Evolutionary conservation across 2,888 invertebrate genomes (phyloP).

Genomic region (Apotomis turbidana): DNA sequence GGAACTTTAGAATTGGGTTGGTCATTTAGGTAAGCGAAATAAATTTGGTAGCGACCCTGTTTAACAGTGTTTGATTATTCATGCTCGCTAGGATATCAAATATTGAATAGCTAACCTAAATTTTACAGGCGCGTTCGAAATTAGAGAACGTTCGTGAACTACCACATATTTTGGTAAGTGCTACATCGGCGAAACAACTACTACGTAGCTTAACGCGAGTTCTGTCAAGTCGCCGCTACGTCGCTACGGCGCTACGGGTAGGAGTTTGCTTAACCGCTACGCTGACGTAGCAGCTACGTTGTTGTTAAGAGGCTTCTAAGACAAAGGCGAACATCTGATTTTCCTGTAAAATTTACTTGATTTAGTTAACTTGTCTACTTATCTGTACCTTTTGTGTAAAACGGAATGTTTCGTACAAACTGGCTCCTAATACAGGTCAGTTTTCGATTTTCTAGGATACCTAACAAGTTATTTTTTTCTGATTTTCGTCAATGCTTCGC

Average conservation of each 20-base stretch:
- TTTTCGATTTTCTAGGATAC: too few relatives aligned
- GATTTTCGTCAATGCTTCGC: too few relatives aligned
- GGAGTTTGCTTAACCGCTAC: constrained; percentile 54
- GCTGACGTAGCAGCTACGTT: constrained; percentile 50
- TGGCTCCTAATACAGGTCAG: too few relatives aligned
- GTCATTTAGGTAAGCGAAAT: constrained; percentile 14
- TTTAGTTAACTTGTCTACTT: too few relatives aligned
- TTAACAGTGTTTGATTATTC: background rate
- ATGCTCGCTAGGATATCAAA: too few relatives aligned
- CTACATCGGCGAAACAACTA: constrained; percentile 14
- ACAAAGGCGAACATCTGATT: background rate
- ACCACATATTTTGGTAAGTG: constrained; percentile 10
- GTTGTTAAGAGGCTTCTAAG: background rate
- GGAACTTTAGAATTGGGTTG: constrained; percentile 27
- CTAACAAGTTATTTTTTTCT: too few relatives aligned
- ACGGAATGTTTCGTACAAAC: too few relatives aligned
- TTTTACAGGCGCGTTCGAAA: too few relatives aligned
- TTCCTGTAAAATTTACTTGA: too few relatives aligned
- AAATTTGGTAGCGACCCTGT: background rate
- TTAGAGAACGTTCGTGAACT: background rate
- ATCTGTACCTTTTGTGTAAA: too few relatives aligned
- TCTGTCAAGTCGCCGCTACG: constrained; percentile 47
- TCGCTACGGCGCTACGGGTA: constrained; percentile 59
- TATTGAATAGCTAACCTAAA: too few relatives aligned
- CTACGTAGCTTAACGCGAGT: constrained; percentile 29